Evolutionary conservation across 1,140 invertebrate species (phyloP), one percentile per base, ranked within the genome.

Genomic region (Galendromus occidentalis): DNA sequence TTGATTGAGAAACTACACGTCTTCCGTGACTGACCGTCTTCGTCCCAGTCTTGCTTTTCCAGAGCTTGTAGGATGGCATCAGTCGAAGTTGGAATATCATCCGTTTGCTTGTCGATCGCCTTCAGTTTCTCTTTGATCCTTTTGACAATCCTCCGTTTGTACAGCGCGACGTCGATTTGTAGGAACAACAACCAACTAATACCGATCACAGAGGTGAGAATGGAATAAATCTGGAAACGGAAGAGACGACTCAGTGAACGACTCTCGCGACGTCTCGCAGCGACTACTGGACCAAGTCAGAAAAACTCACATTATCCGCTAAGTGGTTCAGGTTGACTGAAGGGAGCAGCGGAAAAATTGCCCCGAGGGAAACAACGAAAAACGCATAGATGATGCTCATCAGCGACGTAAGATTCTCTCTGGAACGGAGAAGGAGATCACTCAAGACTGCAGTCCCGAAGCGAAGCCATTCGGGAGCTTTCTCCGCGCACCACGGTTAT

Each of bases 281-380:
- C n/a, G n/a, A n/a, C n/a, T n/a, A n/a, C n/a, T n/a, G n/a, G n/a
- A n/a, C n/a, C n/a, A n/a, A n/a, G n/a, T n/a, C n/a, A n/a, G n/a
- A n/a, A n/a, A n/a, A 78, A 64, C 80, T 79, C 47, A 82, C 69
- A 63, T 75, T 73, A 9, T 73, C 68, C 7, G 72, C 69, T 44
- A 78, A 71, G 17, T 80, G 68, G 67, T 82, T 78, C 63, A 80
- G 72, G 71, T 83, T 81, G 44, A 78, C 77, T 25, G 51, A 59
- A 18, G 51, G 22, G 14, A 59, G 25, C 14, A 84, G 70, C 70
- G 81, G 82, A 25, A 84, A 77, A 17, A 84, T 80, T 2, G 82
- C 66, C 44, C 83, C 83, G 7, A 84, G 70, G 20, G 82, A 82
- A 4, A 84, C 77, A 64, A 85, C 72, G 67, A 84, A 78, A 44